Base-by-base conservation (phyloP, 2,888 invertebrate species). In the Euphydryas editha region DNA sequence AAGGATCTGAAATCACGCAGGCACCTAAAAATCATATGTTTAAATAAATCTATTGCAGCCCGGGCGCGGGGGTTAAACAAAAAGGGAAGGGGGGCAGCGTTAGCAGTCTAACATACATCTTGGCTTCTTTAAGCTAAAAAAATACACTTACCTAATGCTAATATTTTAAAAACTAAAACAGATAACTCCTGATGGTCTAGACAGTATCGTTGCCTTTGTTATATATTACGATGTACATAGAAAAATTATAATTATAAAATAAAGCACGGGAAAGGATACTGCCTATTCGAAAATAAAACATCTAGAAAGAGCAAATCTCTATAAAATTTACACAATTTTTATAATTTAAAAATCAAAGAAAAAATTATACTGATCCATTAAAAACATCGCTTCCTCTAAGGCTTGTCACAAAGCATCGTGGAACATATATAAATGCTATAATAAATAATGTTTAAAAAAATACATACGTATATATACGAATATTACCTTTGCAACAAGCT, bases 81-180 rank as follows among this genome's bases (percentile, higher is more conserved):
- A 92, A 91, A 84, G 84, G 89, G 83, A 82, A 74, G 85, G 86
- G 74, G 89, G 88, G 87, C 86, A 87, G 92, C 91, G 83, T 79
- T 87, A 92, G 92, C 92, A 90, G 92, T 89, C 92, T 92, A 92
- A 91, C 90, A 91, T 90, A 90, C 91, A 91, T 84, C 89, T 90
- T 92, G 90, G 90, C 92, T 88, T 92, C 90, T 86, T 81, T 79
- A 92, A 92, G 92, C 92, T 92, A 90, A 92, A 88, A 92, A 92
- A 91, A 92, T 88, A 92, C 91, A 92, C 90, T 88, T 90, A 91
- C 90, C 90, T 90, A 91, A 85, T 76, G 80, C 92, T 92, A 92
- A 83, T 88, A 82, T 81, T 83, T 79, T 74, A 80, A 85, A 87
- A 85, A 87, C 89, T 90, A 90, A 81, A 71, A 77, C 75, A 81